Evolutionary conservation across 2,113 vertebrate species (phyloP).

Genomic region (Pelusios castaneus): DNA sequence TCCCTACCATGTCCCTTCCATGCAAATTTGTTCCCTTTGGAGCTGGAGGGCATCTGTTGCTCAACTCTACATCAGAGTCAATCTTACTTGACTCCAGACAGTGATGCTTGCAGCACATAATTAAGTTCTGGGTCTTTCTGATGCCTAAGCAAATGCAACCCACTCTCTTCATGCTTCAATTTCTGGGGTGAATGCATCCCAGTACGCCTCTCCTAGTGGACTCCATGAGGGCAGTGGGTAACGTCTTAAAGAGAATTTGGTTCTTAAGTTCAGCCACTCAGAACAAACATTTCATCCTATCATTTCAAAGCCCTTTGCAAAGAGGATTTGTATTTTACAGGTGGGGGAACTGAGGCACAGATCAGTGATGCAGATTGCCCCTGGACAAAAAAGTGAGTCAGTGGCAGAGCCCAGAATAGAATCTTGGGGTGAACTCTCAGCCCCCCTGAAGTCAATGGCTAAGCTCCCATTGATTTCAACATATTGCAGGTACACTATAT

Average conservation of each 20-base stretch:
- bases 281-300: background rate
- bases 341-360: background rate
- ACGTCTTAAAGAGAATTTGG: background rate
- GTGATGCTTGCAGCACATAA: background rate
- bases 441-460: background rate
- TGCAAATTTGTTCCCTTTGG: background rate
- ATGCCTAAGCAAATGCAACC: background rate
- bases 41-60: background rate
- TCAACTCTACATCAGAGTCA: background rate
- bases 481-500: background rate
- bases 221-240: background rate
- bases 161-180: background rate
- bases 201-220: background rate
- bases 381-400: background rate
- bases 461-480: background rate
- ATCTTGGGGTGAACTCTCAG: background rate
- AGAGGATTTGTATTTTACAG: background rate
- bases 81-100: background rate
- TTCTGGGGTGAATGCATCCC: background rate
- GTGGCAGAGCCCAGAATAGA: background rate
- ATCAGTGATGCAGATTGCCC: background rate
- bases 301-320: background rate
- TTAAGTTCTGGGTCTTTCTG: background rate
- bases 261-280: background rate
- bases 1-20: background rate